Percentiles rank a stretch among this genome's conserved stretches.
Evolutionary conservation across 1,140 invertebrate species (phyloP).

Genomic region (Lepidurus arcticus): DNA sequence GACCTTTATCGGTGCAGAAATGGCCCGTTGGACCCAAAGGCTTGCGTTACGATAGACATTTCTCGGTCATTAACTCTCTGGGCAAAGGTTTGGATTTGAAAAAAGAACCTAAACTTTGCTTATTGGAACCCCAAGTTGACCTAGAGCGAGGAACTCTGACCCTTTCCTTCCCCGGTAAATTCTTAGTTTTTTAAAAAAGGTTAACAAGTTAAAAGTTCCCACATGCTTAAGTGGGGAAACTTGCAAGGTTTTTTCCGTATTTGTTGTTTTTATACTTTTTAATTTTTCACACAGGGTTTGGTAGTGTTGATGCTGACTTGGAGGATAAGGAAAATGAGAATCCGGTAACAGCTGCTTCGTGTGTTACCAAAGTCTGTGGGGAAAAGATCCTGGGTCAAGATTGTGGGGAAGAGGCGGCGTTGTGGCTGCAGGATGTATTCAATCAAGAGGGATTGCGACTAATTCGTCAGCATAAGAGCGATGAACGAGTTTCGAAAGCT

Average conservation of each 20-base stretch:
- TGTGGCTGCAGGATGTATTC: conserved; percentile 67
- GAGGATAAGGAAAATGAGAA: conserved; percentile 32
- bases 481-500: conserved; percentile 24
- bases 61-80: conserved; percentile 77
- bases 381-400: conserved; percentile 71
- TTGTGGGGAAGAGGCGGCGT: conserved; percentile 69
- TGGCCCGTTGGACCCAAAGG: conserved; percentile 71
- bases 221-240: background rate
- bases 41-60: conserved; percentile 79
- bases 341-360: conserved; percentile 46
- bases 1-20: conserved; percentile 58
- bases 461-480: conserved; percentile 53
- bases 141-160: conserved; percentile 54
- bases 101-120: conserved; percentile 66
- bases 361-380: conserved; percentile 75
- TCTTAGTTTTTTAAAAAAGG: background rate
- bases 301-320: conserved; percentile 34
- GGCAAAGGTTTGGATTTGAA: conserved; percentile 85
- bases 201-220: conserved; percentile 11
- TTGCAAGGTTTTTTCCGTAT: background rate
- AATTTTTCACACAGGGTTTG: conserved; percentile 34
- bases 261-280: background rate
- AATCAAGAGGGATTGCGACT: conserved; percentile 60
- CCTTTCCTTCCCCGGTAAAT: conserved; percentile 61
- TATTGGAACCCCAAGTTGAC: conserved; percentile 66